Conservation (phyloP, 64 coral and sea anemone genomes). For the Trachythela sp. region DNA sequence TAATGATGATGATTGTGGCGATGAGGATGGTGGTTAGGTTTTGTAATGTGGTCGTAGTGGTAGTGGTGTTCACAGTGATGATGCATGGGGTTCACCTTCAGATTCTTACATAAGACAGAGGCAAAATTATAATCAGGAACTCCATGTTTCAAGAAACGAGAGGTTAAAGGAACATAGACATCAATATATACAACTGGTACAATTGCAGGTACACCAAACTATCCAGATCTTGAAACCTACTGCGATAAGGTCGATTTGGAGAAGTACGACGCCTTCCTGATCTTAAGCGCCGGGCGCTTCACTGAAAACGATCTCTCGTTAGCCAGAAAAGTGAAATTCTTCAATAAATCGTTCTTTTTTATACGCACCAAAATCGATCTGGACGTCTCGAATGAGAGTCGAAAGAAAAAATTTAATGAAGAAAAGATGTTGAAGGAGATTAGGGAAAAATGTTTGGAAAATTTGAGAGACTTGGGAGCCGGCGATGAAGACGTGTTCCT, state of each 20-base stretch:
- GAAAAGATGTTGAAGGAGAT: conserved; percentile 13
- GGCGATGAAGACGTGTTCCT: too few species aligned
- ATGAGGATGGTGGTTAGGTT: too few species aligned
- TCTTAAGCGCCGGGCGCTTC: conserved; percentile 26
- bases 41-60: too few species aligned
- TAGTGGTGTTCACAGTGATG: too few species aligned
- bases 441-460: conserved; percentile 7
- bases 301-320: conserved; percentile 13
- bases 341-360: conserved; percentile 29
- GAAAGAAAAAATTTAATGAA: conserved; percentile 15
- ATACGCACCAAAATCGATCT: not conserved
- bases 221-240: conserved; percentile 37
- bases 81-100: too few species aligned
- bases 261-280: conserved; percentile 38
- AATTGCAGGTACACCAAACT: conserved; percentile 32
- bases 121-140: too few species aligned
- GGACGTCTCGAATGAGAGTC: conserved; percentile 6
- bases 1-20: too few species aligned
- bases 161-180: too few species aligned
- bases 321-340: conserved; percentile 3
- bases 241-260: conserved; percentile 12
- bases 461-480: not conserved
- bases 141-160: too few species aligned
- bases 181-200: too few species aligned
- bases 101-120: too few species aligned